These are phyloP conservation scores for Gavialis gangeticus DNA, from an alignment of 2,113 vertebrate species.

Conservation along the genomic window DNA sequence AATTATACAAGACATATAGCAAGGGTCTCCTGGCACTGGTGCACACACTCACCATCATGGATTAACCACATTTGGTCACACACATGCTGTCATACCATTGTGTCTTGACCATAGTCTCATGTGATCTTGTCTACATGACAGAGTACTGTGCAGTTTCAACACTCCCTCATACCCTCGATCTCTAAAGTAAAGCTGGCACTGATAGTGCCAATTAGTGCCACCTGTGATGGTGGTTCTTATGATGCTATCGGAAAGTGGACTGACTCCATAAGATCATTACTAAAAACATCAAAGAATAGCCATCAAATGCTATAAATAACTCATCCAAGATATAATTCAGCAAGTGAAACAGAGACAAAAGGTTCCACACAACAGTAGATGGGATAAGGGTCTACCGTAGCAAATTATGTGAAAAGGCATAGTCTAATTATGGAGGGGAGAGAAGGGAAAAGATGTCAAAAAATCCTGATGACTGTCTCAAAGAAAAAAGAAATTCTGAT, in stretches of 20 bases:
- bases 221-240: neutral
- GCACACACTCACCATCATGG: neutral
- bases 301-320: neutral
- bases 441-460: neutral
- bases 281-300: neutral
- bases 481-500: neutral
- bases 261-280: neutral
- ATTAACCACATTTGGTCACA: neutral
- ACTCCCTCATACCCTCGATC: neutral
- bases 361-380: neutral
- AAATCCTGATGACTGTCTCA: neutral
- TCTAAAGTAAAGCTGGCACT: neutral
- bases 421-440: neutral
- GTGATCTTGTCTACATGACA: neutral
- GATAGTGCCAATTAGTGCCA: neutral
- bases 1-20: too few species aligned
- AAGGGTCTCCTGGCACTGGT: too few species aligned
- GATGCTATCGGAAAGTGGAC: neutral
- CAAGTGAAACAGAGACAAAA: neutral
- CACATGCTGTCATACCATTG: neutral
- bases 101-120: neutral
- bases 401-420: neutral
- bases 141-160: neutral
- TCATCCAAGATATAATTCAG: neutral
- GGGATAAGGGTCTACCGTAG: neutral